phyloP scores from a whole-genome alignment of 2,797 vertebrate genomes.

The Amphiprion clarkii region DNA sequence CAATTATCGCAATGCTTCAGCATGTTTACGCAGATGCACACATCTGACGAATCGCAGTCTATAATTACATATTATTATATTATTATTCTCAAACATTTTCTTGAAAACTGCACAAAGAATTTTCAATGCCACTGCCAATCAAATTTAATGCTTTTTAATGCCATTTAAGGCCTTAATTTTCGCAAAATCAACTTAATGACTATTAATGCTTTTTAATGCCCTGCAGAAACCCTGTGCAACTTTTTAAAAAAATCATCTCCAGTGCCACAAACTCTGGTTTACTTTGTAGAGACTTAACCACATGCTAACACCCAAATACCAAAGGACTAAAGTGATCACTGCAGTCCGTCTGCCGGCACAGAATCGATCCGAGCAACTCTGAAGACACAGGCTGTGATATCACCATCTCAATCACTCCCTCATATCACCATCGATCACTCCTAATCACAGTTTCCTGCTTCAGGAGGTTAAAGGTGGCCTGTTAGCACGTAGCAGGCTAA shows the following conservation, averaged over 20 bases:
- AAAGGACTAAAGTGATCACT: neutral
- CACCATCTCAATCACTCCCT: slow-evolving; percentile 44
- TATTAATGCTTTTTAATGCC: too few species aligned
- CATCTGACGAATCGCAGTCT: too few species aligned
- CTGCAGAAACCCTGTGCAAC: neutral
- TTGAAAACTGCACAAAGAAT: too few species aligned
- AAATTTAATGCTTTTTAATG: too few species aligned
- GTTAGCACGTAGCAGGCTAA: slow-evolving; percentile 80
- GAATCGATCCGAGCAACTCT: neutral
- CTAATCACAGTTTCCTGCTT: slow-evolving; percentile 66
- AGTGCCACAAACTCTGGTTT: slow-evolving; percentile 22
- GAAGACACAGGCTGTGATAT: neutral
- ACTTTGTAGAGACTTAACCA: slow-evolving; percentile 30
- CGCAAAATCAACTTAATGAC: too few species aligned
- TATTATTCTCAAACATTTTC: too few species aligned
- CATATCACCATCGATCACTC: neutral
- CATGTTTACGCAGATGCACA: too few species aligned
- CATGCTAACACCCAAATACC: slow-evolving; percentile 27
- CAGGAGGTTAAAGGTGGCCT: slow-evolving; percentile 73
- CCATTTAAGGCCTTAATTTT: too few species aligned
- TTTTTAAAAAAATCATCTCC: slow-evolving; percentile 12
- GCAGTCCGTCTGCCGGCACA: neutral
- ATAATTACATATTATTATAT: too few species aligned
- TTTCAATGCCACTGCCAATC: too few species aligned
- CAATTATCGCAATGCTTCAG: too few species aligned